Evolutionary conservation across 1,140 invertebrate genomes (phyloP).

Genomic region (Nilaparvata lugens): DNA sequence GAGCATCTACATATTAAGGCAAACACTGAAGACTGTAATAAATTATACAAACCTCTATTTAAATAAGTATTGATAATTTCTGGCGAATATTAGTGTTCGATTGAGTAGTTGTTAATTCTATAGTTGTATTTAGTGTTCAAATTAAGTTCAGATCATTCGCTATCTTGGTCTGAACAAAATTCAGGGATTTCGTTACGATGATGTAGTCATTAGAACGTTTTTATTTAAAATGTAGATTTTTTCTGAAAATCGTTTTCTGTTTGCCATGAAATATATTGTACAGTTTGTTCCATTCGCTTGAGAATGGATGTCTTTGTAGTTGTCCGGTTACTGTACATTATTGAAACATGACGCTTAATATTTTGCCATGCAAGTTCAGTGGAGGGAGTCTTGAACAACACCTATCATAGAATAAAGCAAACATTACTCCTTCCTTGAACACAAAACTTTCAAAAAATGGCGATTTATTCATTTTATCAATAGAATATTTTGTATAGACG

Average conservation of each 20-base stretch:
- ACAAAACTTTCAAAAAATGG: too few relatives aligned
- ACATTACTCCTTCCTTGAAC: too few relatives aligned
- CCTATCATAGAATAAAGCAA: background rate
- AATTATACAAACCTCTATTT: background rate
- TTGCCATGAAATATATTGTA: conserved; percentile 1
- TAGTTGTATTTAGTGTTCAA: background rate
- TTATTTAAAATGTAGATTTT: background rate
- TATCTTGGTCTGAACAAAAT: background rate
- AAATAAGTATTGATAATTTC: too few relatives aligned
- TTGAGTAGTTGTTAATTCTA: background rate
- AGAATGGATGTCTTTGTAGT: too few relatives aligned
- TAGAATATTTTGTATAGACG: too few relatives aligned
- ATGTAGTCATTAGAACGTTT: background rate
- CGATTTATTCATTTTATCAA: too few relatives aligned
- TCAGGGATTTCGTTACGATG: conserved; percentile 2
- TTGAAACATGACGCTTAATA: conserved; percentile 3
- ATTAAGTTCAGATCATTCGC: background rate
- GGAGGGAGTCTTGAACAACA: background rate
- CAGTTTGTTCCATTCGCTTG: background rate
- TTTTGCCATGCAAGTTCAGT: background rate
- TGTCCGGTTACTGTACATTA: background rate
- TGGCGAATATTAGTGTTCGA: background rate
- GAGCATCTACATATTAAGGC: too few relatives aligned
- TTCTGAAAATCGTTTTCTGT: background rate
- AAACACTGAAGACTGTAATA: conserved; percentile 1